A percentile compares a stretch with the other conserved stretches of the same genome.
These are phyloP conservation scores for Epizoanthus fatuus DNA, from an alignment of 92 coral and sea anemone genomes.

Conservation along the genomic window DNA sequence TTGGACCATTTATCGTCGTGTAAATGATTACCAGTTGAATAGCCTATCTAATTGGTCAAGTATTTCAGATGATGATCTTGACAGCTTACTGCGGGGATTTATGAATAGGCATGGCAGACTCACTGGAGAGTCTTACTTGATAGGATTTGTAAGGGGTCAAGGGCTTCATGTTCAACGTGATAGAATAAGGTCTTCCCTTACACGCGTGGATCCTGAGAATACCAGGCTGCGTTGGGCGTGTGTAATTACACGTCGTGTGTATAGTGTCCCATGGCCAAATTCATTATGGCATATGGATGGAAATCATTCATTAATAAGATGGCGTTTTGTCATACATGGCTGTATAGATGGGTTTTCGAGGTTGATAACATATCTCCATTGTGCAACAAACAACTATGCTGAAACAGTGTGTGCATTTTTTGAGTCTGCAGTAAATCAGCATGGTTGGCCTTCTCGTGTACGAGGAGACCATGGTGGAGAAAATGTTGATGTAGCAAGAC, in stretches of 20 bases:
- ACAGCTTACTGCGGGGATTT: not conserved
- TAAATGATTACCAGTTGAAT: constrained; percentile 31
- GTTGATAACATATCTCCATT: constrained; percentile 59
- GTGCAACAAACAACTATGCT: constrained; percentile 66
- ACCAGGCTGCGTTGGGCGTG: constrained; percentile 69
- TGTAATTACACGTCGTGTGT: constrained; percentile 64
- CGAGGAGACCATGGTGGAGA: constrained; percentile 73
- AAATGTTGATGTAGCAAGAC: constrained; percentile 58
- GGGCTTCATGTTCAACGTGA: constrained; percentile 17
- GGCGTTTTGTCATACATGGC: constrained; percentile 53
- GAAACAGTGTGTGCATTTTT: constrained; percentile 52
- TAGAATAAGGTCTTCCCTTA: constrained; percentile 15
- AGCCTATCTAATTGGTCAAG: not conserved
- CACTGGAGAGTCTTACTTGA: constrained; percentile 6
- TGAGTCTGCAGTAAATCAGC: constrained; percentile 31
- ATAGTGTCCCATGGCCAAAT: constrained; percentile 67
- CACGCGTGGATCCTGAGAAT: constrained; percentile 62
- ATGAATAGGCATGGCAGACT: not conserved
- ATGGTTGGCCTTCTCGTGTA: constrained; percentile 73
- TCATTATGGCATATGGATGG: constrained; percentile 71
- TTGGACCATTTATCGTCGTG: constrained; percentile 68
- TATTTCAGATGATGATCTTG: not conserved
- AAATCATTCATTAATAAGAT: constrained; percentile 50
- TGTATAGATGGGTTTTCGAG: constrained; percentile 68
- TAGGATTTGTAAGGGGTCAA: not conserved